phyloP scores from a whole-genome alignment of 2,113 vertebrate species.

The human (Homo sapiens) region GRCh38 chr4:127799001-127799500 shows the following conservation, averaged over 20 bases:
- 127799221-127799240: background rate
- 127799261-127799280: conserved; percentile 10
- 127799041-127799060: background rate
- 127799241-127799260: conserved; percentile 25
- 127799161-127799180: conserved; percentile 11
- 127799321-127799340: background rate
- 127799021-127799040: background rate
- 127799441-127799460: background rate
- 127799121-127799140: conserved; percentile 31
- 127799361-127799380: background rate
- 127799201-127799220: background rate
- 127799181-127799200: conserved; percentile 2
- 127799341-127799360: conserved; percentile 20
- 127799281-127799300: background rate
- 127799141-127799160: background rate
- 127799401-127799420: background rate
- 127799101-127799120: background rate
- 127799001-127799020: background rate
- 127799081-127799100: background rate
- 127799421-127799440: background rate
- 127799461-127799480: background rate
- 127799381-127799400: background rate
- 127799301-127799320: conserved; percentile 20
- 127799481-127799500: background rate
- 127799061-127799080: background rate